Conservation (phyloP, 2,888 invertebrate species). For the Spodoptera picta region DNA sequence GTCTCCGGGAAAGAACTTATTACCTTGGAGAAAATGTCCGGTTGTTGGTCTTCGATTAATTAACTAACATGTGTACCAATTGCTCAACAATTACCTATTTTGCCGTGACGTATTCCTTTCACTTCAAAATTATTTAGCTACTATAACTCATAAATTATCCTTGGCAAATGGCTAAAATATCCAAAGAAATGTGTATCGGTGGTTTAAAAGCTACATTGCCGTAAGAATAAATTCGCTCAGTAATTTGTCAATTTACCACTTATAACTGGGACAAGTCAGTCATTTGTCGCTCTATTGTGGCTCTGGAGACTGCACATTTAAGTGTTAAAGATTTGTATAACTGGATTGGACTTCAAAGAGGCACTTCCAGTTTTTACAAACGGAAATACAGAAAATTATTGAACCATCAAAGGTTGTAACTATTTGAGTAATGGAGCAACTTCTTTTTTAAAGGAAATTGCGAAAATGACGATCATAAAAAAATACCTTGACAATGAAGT, state of each 20-base stretch:
- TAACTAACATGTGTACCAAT: constrained; percentile 34
- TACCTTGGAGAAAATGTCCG: constrained; percentile 69
- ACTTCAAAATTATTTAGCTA: too few relatives aligned
- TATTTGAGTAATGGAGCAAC: constrained; percentile 13
- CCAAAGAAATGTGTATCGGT: too few relatives aligned
- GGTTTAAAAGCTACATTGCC: not conserved
- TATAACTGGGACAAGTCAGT: constrained; percentile 16
- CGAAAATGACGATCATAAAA: constrained; percentile 5
- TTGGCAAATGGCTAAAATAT: too few relatives aligned
- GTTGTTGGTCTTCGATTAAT: constrained; percentile 41
- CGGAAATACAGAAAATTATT: constrained; percentile 23
- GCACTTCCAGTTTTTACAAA: not conserved
- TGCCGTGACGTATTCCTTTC: not conserved
- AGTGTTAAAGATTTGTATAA: not conserved
- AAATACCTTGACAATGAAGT: constrained; percentile 14
- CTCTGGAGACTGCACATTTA: constrained; percentile 2
- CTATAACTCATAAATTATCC: too few relatives aligned
- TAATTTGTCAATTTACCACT: constrained; percentile 23
- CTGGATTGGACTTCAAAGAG: not conserved
- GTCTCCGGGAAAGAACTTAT: constrained; percentile 71
- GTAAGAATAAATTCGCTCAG: constrained; percentile 10
- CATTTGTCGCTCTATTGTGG: constrained; percentile 11
- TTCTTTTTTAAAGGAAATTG: constrained; percentile 31
- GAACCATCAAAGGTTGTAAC: constrained; percentile 16
- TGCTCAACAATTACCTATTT: constrained; percentile 39